Base-by-base conservation (phyloP, 2,113 vertebrate species). In the Toxostoma redivivum region DNA sequence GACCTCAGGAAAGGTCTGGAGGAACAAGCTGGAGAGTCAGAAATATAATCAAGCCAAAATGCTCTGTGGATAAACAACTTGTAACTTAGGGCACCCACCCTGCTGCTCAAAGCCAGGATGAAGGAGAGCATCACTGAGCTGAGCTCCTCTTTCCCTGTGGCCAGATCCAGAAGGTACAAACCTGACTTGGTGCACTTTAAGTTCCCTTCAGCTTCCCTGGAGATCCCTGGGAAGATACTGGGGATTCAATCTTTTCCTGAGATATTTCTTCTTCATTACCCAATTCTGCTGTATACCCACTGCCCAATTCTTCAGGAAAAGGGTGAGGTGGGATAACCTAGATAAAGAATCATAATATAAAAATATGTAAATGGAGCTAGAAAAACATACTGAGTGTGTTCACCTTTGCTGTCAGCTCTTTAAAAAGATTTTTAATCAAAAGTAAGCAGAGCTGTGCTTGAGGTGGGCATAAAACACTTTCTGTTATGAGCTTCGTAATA, bases 101-200 rank as follows among this genome's bases (percentile, higher is more conserved):
- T 24, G 35, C 40, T 71, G 66, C 80, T 67, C 70, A 57, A 51
- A 61, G 47, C 21, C 53, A 25, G 0, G 0, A 10, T 44, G 48
- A 40, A 21, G 0, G 0, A 64, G 45, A 74, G 78, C 50, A 50
- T 30, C 0, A 0, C 42, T 35, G 54, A 5, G 5, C 81, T 66
- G n/a, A 82, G 61, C 19, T 53, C 51, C 35, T 50, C 77, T 64
- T 30, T 64, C 5, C 2, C 33, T 33, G 27, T 51, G n/a, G 28
- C 15, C 45, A 78, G 42, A 65, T 22, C 11, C 50, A 83, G 48
- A 58, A 44, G n/a, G 20, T 27, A 20, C 27, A 79, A 62, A 51
- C 50, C 24, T 69, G 40, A 33, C 22, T 50, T 33, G 17, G 35
- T 1, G 5, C 8, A 5, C 18, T 27, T 72, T 19, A 27, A 51